Percentiles rank a stretch among this genome's conserved stretches.
Evolutionary conservation across 2,797 vertebrate species (phyloP).

Genomic region (Picus viridis): DNA sequence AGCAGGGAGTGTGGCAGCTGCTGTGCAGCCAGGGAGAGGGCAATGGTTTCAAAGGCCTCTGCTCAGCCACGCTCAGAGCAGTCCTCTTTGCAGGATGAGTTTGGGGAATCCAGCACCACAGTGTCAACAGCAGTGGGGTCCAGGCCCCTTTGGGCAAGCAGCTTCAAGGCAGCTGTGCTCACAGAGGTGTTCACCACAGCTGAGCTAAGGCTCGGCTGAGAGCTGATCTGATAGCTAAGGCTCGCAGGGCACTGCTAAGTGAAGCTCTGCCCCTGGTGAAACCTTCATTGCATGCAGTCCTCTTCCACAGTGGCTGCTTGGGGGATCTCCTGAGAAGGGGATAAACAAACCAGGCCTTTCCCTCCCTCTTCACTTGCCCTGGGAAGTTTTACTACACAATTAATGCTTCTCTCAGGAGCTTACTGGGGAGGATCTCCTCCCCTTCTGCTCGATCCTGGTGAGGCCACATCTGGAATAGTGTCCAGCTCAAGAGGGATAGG

Average conservation of each 20-base stretch:
- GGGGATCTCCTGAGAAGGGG: not conserved
- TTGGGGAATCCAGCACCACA: not conserved
- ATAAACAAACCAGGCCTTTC: not conserved
- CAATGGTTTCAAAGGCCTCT: not conserved
- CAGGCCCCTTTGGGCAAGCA: not conserved
- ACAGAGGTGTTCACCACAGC: not conserved
- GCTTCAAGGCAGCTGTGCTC: not conserved
- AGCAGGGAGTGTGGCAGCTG: not conserved
- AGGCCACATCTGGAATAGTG: too few species aligned
- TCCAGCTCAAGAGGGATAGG: too few species aligned
- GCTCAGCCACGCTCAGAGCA: not conserved
- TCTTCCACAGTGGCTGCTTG: not conserved
- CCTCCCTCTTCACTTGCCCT: not conserved
- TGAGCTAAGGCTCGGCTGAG: not conserved
- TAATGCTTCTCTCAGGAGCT: not conserved
- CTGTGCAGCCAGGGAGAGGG: not conserved
- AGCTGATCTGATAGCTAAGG: not conserved
- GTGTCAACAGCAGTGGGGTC: not conserved
- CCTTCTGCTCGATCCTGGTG: too few species aligned
- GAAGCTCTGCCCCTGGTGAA: not conserved
- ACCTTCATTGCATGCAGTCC: not conserved
- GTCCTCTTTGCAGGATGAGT: not conserved
- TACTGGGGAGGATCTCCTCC: not conserved
- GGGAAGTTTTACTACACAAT: not conserved
- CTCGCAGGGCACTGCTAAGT: not conserved